Base-by-base conservation (phyloP, 2,888 invertebrate genomes). In the Ophion obscuratus region DNA sequence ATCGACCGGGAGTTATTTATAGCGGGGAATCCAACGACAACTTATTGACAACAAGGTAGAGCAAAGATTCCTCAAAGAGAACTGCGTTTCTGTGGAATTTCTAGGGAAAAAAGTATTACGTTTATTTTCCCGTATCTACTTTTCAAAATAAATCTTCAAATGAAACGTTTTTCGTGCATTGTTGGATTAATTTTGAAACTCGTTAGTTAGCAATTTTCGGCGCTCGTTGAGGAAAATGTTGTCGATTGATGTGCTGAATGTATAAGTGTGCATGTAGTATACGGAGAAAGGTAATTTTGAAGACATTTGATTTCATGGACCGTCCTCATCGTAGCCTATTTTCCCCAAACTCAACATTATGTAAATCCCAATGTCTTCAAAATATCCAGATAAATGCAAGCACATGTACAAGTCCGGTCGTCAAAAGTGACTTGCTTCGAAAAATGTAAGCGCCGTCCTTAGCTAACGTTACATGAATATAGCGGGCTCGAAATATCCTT, bases 171-270 rank as follows among this genome's bases (percentile, higher is more conserved):
- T 14, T 53, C 14, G 53, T 14, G 17, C 1, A 17, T 53, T 53
- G 5, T 53, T 17, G 47, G 14, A 4, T 47, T 14, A 4, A 44
- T 24, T 27, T 10, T 5, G 31, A 5, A 64, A 40, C 20, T 31
- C 2, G 11, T 6, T 40, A 36, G 36, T 6, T 36, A 47, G 36
- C n/a, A 44, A 81, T 11, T 66, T 47, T 36, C 17, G 59, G 27
- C n/a, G 57, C 20, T 75, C 40, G 24, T 84, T 40, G 61, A 67
- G 40, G 24, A 66, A 53, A 70, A 59, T 66, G 10, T 11, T 61
- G 10, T 57, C 44, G 61, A 76, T 80, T 44, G 61, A 81, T 80
- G 71, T 74, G 81, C 77, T 61, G 62, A 77, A 77, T 62, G 62
- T 74, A 57, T 40, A 40, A 40, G 40, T 40, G 40, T 40, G 40